Percentiles rank a stretch among this genome's conserved stretches.
These are phyloP conservation scores for Semnopithecus entellus DNA, from an alignment of 2,113 vertebrate genomes.

Conservation along the genomic window DNA sequence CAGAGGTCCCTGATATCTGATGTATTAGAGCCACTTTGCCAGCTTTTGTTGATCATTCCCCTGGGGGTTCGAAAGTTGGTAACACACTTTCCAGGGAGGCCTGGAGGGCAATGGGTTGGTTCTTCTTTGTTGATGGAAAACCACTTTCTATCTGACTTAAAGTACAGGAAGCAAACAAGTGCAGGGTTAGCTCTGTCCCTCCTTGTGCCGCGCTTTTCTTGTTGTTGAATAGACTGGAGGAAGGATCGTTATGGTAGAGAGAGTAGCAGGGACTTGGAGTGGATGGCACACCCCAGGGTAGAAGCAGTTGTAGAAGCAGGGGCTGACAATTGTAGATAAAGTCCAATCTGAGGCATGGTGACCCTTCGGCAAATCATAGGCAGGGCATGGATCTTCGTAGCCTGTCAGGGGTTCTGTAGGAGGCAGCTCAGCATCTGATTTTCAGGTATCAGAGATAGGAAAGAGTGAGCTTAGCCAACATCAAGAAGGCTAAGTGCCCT, in stretches of 20 bases:
- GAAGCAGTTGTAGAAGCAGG: not conserved
- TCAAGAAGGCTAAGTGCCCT: not conserved
- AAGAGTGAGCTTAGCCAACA: not conserved
- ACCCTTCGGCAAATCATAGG: not conserved
- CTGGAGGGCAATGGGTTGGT: not conserved
- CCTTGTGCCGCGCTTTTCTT: not conserved
- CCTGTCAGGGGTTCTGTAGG: not conserved
- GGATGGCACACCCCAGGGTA: not conserved
- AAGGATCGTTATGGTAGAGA: not conserved
- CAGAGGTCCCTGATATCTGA: not conserved
- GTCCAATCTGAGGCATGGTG: not conserved
- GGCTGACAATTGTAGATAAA: not conserved
- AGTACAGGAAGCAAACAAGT: not conserved
- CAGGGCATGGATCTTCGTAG: not conserved
- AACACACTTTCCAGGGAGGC: not conserved
- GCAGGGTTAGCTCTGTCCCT: rapidly evolving
- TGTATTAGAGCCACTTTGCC: not conserved
- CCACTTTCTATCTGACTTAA: not conserved
- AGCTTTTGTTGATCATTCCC: not conserved
- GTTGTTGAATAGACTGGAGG: not conserved
- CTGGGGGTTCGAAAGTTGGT: not conserved
- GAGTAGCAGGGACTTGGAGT: not conserved
- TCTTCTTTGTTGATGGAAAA: not conserved
- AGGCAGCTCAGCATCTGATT: not conserved
- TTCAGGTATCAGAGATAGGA: not conserved